Evolutionary conservation across 2,888 invertebrate species (phyloP).

Genomic region (Rugalucina vietnamica): DNA sequence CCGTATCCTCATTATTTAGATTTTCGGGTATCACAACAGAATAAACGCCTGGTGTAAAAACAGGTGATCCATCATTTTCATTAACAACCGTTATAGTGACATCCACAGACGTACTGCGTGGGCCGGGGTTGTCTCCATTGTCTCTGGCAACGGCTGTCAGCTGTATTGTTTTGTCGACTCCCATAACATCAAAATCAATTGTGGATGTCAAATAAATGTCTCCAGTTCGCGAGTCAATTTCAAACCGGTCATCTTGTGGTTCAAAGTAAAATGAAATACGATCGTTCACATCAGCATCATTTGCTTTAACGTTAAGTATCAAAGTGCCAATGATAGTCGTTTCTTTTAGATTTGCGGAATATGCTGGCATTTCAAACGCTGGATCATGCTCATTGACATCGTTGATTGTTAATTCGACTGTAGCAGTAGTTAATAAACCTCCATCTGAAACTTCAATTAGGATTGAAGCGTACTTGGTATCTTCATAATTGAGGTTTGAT

Average conservation of each 20-base stretch:
- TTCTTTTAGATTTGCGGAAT: conserved; percentile 61
- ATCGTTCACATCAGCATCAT: conserved; percentile 65
- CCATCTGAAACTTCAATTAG: conserved; percentile 69
- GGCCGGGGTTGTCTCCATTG: conserved; percentile 44
- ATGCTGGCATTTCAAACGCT: conserved; percentile 61
- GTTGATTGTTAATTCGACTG: conserved; percentile 62
- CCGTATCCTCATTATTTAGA: conserved; percentile 44
- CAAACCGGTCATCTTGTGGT: conserved; percentile 56
- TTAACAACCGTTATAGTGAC: conserved; percentile 73
- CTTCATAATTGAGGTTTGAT: conserved; percentile 72
- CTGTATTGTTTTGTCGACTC: conserved; percentile 42
- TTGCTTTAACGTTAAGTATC: conserved; percentile 66
- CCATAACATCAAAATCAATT: conserved; percentile 61
- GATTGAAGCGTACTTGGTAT: conserved; percentile 51
- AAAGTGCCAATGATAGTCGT: conserved; percentile 53
- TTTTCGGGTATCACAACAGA: conserved; percentile 66
- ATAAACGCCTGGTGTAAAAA: conserved; percentile 72
- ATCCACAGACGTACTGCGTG: conserved; percentile 61
- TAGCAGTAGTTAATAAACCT: conserved; percentile 65
- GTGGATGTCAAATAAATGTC: conserved; percentile 47
- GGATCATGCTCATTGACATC: conserved; percentile 78
- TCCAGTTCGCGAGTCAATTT: conserved; percentile 62
- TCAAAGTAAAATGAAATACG: conserved; percentile 63
- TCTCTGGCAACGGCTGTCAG: conserved; percentile 63
- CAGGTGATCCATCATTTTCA: conserved; percentile 76